Evolutionary conservation across 23 tunicate genomes (phyloP), one percentile per base, ranked within the genome.

Genomic region (Clavelina lepadiformis): DNA sequence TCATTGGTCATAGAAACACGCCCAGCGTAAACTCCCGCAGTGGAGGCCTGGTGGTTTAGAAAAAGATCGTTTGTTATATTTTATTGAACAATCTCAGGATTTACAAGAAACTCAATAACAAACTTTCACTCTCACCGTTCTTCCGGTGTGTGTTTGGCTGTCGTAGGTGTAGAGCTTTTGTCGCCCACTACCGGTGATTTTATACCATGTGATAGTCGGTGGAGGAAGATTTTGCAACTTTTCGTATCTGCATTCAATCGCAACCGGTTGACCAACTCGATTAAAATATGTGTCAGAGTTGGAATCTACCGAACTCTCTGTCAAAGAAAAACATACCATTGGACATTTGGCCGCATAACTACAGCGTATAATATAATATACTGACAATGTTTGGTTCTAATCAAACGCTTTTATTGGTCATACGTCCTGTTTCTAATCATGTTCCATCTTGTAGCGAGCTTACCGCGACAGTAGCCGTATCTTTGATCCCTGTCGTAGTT

Each of bases 151-250:
- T 13, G 69, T 79, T 1, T 34, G 38, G 2, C 49, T 25, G 37
- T 80, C 73, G 50, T 71, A 80, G 1, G 58, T 46, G 68, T 35
- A 71, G 26, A 80, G 60, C 30, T 65, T 33, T 38, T 63, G 72
- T 51, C 87, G 33, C 15, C 41, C 55, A 34, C 64, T 68, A 46
- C 58, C 58, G 25, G 3, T 33, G 13, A 79, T 18, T 50, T 66
- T 82, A 57, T 82, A 82, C 89, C 89, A 82, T 56, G 58, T 65
- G 37, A 82, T 34, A 27, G 35, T 65, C 5, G 89, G 89, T 1
- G 49, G 41, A 20, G 19, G 28, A 6, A 56, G 3, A 2, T 56
- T 56, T 22, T 8, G 32, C 28, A 36, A 8, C 2, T 18, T 34
- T 2, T 56, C 38, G 45, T 57, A 72, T 1, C 71, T 80, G 45